phyloP scores from a whole-genome alignment of 2,888 invertebrate genomes.

The Polylopha cassiicola region DNA sequence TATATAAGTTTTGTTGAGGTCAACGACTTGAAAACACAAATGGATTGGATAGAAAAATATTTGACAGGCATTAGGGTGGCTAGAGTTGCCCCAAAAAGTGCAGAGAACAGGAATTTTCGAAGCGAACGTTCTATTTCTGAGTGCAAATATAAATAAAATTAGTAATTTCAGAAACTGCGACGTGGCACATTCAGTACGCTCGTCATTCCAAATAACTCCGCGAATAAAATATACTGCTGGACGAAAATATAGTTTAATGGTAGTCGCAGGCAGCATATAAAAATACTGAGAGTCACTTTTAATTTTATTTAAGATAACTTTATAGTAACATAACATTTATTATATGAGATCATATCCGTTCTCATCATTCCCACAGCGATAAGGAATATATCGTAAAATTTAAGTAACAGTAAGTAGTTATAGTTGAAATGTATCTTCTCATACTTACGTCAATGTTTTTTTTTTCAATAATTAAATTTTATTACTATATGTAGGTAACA shows the following conservation, averaged over 20 bases:
- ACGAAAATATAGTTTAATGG: constrained; percentile 7
- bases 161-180: too few species aligned
- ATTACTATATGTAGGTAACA: too few species aligned
- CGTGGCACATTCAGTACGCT: neutral
- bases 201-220: constrained; percentile 7
- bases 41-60: too few species aligned
- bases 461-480: too few species aligned
- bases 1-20: constrained; percentile 37
- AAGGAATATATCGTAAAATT: constrained; percentile 4
- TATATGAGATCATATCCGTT: constrained; percentile 19
- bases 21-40: constrained; percentile 36
- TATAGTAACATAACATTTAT: too few species aligned
- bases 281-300: constrained; percentile 5
- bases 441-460: neutral
- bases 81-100: too few species aligned
- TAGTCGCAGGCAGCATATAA: constrained; percentile 1
- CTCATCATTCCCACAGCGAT: constrained; percentile 12
- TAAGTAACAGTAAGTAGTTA: too few species aligned
- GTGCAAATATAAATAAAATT: too few species aligned
- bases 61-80: constrained; percentile 10
- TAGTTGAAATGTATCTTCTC: neutral
- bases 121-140: too few species aligned
- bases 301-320: constrained; percentile 6
- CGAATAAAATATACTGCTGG: constrained; percentile 3
- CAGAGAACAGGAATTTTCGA: too few species aligned